Evolutionary conservation across 2,113 vertebrate species (phyloP).

Genomic region (Triplophysa rosa): DNA sequence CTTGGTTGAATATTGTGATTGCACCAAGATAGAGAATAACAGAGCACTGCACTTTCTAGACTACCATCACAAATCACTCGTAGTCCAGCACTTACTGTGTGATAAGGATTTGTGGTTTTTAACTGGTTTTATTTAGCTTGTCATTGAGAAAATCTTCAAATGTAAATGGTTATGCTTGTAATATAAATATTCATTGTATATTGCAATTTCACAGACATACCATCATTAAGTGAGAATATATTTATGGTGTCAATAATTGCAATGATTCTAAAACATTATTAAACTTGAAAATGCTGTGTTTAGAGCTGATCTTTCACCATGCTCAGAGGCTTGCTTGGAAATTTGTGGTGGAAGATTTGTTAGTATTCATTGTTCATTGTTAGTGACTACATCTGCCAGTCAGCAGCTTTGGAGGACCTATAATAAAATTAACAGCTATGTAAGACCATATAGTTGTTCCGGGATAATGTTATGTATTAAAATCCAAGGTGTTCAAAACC

Average conservation of each 20-base stretch:
- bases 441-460: not conserved
- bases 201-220: not conserved
- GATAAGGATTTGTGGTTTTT: not conserved
- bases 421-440: constrained; percentile 3
- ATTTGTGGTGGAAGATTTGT: not conserved
- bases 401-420: not conserved
- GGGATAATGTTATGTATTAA: not conserved
- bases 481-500: too few relatives aligned
- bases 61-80: not conserved
- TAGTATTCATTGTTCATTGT: not conserved
- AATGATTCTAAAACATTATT: not conserved
- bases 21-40: not conserved
- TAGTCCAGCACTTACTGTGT: not conserved
- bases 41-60: constrained; percentile 32
- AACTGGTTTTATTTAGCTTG: not conserved
- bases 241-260: not conserved
- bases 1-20: not conserved
- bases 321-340: not conserved
- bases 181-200: not conserved
- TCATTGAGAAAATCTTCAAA: not conserved
- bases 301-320: not conserved
- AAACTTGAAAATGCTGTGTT: not conserved
- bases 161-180: constrained; percentile 24
- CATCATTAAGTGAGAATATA: not conserved
- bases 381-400: not conserved